A percentile compares a stretch with the other conserved stretches of the same genome.
Evolutionary conservation across 1,140 invertebrate genomes (phyloP).

Genomic region (Ceratoteleas bidentatus): DNA sequence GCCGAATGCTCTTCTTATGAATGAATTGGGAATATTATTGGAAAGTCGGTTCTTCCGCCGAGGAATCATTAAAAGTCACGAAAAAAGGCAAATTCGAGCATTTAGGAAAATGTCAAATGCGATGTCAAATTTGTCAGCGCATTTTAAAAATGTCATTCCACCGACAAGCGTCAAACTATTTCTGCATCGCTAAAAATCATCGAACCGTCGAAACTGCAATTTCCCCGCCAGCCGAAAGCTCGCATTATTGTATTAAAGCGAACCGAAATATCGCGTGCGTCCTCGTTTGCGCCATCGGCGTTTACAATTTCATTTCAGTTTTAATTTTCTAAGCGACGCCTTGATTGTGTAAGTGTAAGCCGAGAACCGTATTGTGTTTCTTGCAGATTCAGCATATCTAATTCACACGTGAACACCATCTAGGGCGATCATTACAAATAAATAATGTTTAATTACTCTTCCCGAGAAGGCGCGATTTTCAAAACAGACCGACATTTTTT

Average conservation of each 20-base stretch:
- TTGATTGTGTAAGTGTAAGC: conserved; percentile 61
- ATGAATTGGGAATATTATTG: conserved; percentile 71
- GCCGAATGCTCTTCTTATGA: conserved; percentile 70
- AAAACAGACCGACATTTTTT: conserved; percentile 17
- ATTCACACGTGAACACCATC: conserved; percentile 58
- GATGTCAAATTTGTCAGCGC: too few relatives aligned
- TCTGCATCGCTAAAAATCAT: too few relatives aligned
- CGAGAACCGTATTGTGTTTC: conserved; percentile 62
- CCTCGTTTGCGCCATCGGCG: conserved; percentile 11
- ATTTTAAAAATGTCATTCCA: too few relatives aligned
- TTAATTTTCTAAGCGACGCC: conserved; percentile 54
- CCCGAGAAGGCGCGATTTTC: conserved; percentile 21
- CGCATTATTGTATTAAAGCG: too few relatives aligned
- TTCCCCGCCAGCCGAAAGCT: too few relatives aligned
- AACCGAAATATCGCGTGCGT: neutral
- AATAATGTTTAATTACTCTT: conserved; percentile 45
- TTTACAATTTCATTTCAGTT: conserved; percentile 50
- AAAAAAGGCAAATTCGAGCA: too few relatives aligned
- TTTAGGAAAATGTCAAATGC: too few relatives aligned
- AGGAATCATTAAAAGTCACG: too few relatives aligned
- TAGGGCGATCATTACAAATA: conserved; percentile 49
- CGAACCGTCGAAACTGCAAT: too few relatives aligned
- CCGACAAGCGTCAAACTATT: too few relatives aligned
- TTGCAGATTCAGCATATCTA: conserved; percentile 60
- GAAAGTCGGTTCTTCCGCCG: conserved; percentile 30